These are phyloP conservation scores for Perognathus longimembris DNA, from an alignment of 2,113 vertebrate species.

Conservation along the genomic window DNA sequence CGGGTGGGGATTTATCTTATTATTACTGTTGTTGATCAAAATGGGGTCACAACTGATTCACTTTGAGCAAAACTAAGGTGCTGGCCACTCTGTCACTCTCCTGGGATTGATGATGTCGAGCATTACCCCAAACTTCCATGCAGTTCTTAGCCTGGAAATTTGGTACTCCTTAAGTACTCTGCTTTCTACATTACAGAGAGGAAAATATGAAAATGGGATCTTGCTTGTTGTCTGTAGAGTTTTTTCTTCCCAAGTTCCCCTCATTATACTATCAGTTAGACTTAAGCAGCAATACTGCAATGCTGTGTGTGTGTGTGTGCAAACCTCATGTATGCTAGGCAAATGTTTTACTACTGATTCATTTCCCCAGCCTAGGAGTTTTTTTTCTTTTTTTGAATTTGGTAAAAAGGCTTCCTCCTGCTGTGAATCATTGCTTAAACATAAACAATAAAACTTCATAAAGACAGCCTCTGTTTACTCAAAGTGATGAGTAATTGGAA, in stretches of 20 bases:
- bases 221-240: background rate
- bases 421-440: slow-evolving; percentile 23
- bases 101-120: background rate
- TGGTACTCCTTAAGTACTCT: background rate
- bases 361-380: background rate
- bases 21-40: background rate
- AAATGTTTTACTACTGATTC: too few relatives aligned
- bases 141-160: slow-evolving; percentile 13
- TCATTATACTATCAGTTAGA: background rate
- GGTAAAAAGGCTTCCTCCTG: background rate
- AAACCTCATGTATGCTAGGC: too few relatives aligned
- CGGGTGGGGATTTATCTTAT: background rate
- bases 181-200: background rate
- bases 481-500: slow-evolving; percentile 31
- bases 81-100: background rate
- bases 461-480: slow-evolving; percentile 34
- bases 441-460: slow-evolving; percentile 39
- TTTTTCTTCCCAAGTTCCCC: background rate
- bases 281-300: too few relatives aligned
- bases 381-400: background rate
- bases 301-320: background rate
- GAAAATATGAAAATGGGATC: background rate
- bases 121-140: slow-evolving; percentile 24
- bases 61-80: background rate
- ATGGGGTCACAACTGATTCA: background rate